Evolutionary conservation across 2,113 vertebrate genomes (phyloP), one percentile per base, ranked within the genome.

Genomic region (Benitochromis conjunctus): DNA sequence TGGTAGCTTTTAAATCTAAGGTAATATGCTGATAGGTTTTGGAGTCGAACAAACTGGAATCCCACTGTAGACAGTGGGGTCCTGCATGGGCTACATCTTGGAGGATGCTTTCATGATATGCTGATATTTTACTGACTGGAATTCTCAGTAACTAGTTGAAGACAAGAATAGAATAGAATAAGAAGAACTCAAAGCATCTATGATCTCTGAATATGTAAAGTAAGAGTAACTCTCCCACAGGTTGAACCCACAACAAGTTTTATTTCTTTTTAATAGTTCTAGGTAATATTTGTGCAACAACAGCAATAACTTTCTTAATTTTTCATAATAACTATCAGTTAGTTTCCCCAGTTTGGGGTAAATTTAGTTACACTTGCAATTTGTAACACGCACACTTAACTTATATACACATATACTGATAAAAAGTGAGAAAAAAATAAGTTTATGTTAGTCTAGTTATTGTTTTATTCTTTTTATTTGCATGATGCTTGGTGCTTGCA

Each of bases 261-360:
- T 66, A 38, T 5, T 38, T 36, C 36, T 36, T 66, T 66, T 66
- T 66, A 41, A 41, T 66, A 66, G 1, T 66, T 41, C 11, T 1
- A 66, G 34, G 62, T 66, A 66, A 21, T 66, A 4, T 41, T 66
- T 66, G 62, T 66, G 34, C 34, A 38, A 41, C 34, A 66, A 66
- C 62, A 66, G 6, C 10, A 66, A 21, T 41, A 41, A 66, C 62
- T 9, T 38, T 18, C 38, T 38, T n/a, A n/a, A 64, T 64, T 64
- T 64, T 64, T 38, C 60, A 38, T 38, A 64, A 38, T 64, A 64
- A 38, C 2, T 64, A 7, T 64, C 60, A 38, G 60, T 64, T 64
- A 38, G 18, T 38, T 31, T 64, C 0, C 34, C 10, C 19, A 38
- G 60, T 4, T 3, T 0, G 0, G 60, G 34, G 34, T 38, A 31